Percentiles rank a stretch among this genome's conserved stretches.
phyloP scores from a whole-genome alignment of 2,797 vertebrate genomes.

The Rhodeus uyekii region DNA sequence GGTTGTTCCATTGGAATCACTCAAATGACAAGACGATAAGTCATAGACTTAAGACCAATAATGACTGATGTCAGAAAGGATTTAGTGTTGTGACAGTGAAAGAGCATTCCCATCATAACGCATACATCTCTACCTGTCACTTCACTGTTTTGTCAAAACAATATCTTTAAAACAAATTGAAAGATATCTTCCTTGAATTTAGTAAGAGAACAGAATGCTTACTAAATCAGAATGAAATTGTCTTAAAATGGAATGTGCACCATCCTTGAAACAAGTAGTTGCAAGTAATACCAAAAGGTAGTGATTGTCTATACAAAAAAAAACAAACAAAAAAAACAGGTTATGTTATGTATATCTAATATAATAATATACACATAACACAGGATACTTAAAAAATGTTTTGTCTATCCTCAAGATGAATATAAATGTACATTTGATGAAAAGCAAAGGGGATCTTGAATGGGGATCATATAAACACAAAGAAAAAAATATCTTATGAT shows the following conservation, averaged over 20 bases:
- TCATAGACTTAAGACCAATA: background rate
- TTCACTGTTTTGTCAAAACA: background rate
- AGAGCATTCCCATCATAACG: background rate
- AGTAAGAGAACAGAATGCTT: background rate
- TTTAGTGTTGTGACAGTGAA: background rate
- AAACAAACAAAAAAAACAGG: too few relatives aligned
- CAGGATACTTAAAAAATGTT: too few relatives aligned
- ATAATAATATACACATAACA: too few relatives aligned
- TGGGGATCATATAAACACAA: too few relatives aligned
- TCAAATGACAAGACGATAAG: constrained; percentile 7
- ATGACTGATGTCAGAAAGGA: background rate
- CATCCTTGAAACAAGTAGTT: background rate
- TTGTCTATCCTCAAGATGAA: background rate
- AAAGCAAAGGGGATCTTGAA: too few relatives aligned
- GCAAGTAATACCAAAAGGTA: background rate
- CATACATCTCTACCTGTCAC: background rate
- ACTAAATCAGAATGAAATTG: background rate
- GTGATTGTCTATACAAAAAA: background rate
- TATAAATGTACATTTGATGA: background rate
- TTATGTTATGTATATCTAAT: too few relatives aligned
- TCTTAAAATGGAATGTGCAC: background rate
- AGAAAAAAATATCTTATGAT: background rate
- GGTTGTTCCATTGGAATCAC: background rate
- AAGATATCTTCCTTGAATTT: background rate
- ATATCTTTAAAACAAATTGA: background rate